phyloP scores from a whole-genome alignment of 2,888 invertebrate genomes.

The Eledone cirrhosa region DNA sequence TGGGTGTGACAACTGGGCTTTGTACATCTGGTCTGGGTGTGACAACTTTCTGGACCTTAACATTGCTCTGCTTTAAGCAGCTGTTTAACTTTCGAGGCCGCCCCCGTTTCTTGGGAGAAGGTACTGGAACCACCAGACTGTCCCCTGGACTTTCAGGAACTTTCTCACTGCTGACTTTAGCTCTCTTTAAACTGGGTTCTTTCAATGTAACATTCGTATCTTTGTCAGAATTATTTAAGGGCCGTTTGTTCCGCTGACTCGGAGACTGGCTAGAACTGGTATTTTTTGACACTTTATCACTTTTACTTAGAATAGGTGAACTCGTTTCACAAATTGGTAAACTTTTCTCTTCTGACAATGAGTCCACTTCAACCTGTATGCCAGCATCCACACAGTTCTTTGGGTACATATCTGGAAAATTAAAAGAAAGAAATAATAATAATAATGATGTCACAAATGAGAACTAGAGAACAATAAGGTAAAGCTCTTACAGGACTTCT shows the following conservation, averaged over 20 bases:
- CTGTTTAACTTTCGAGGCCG: slow-evolving; percentile 1
- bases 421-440: no score
- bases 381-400: not conserved
- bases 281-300: not conserved
- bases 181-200: not conserved
- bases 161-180: no score
- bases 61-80: no score
- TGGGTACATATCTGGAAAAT: no score
- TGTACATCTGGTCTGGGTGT: not conserved
- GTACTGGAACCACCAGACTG: not conserved
- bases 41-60: no score
- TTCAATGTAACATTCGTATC: not conserved
- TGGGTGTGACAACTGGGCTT: no score
- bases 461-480: no score
- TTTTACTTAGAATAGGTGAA: not conserved
- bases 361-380: slow-evolving; percentile 9
- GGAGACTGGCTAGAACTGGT: not conserved
- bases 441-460: no score
- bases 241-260: not conserved
- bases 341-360: not conserved
- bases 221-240: slow-evolving; percentile 6
- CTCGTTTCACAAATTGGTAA: not conserved
- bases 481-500: no score
- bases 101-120: slow-evolving; percentile 16
- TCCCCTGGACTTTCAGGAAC: not conserved